Evolutionary conservation across 1,140 invertebrate genomes (phyloP), one percentile per base, ranked within the genome.

Genomic region (Apis laboriosa): DNA sequence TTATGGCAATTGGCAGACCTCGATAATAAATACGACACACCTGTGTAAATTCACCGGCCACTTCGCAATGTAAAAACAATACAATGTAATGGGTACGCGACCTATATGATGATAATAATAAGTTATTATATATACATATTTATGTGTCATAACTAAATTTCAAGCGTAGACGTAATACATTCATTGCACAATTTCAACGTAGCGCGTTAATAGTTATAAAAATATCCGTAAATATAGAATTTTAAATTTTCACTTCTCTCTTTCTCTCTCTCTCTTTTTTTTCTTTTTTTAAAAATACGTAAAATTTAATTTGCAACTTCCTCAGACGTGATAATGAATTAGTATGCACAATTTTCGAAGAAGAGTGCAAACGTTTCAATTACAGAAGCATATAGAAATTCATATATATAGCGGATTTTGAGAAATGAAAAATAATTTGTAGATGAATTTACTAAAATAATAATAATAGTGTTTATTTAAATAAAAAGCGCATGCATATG

Each of bases 11-110:
- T 53, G 86, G 77, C 81, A 67, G 28, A 63, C 77, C 72, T 67
- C 61, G 73, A 80, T 84, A 78, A 84, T 74, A 73, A 77, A 79
- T 63, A 78, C 75, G 86, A 61, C 71, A 75, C 86, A 88, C 85
- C 86, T 87, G 82, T 87, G 74, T 61, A 81, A 76, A 85, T 88
- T 84, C 78, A 34, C 53, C 51, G 56, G 34, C 53, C 24, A 68
- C 87, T 84, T 81, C 85, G 53, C 71, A 83, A 78, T 63, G 75
- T 43, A 78, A 77, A 84, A 87, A 87, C 75, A 79, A 58, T 60
- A 73, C 19, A 43, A 43, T 43, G 58, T 55, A 58, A 76, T 53
- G 72, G 60, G 12, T 43, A 63, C 15, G 43, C 55, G 67, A 81
- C n/a, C 55, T 15, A 8, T 12, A n/a, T 28, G 51, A 15, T n/a